Percentiles rank a stretch among this genome's conserved stretches.
These are phyloP conservation scores for Ovibos moschatus DNA, from an alignment of 2,113 vertebrate genomes.

Conservation along the genomic window DNA sequence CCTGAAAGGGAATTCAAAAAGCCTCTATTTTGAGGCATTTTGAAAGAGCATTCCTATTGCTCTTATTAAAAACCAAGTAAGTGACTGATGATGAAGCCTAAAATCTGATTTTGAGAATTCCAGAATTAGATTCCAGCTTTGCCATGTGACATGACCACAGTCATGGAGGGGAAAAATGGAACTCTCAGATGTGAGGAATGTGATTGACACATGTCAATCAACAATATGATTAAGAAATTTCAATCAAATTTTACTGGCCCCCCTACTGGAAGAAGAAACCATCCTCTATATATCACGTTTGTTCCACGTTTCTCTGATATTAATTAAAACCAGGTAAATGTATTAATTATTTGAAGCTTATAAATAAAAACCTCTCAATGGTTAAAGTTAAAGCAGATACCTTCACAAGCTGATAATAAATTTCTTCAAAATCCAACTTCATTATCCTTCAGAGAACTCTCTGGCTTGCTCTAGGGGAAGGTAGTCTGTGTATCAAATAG, in stretches of 20 bases:
- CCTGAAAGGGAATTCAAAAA: background rate
- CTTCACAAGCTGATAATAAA: background rate
- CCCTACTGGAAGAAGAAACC: accelerated
- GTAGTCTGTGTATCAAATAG: background rate
- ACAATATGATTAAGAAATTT: background rate
- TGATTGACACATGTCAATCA: background rate
- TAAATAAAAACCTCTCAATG: background rate
- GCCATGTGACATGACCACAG: background rate
- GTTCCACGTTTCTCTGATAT: background rate
- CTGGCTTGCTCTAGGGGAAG: background rate
- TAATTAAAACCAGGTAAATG: background rate
- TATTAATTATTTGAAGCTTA: background rate
- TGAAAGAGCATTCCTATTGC: background rate
- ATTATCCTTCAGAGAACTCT: background rate
- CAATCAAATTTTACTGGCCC: background rate
- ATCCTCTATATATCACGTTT: background rate
- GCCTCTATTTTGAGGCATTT: background rate
- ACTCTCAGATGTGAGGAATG: background rate
- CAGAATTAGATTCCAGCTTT: background rate
- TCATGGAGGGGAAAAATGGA: background rate
- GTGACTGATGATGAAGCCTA: background rate
- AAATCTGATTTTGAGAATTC: background rate
- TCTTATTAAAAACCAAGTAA: background rate
- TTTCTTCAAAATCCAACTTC: background rate
- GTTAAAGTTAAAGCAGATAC: background rate